Evolutionary conservation across 2,113 vertebrate genomes (phyloP), one percentile per base, ranked within the genome.

Genomic region (Platysteira castanea): DNA sequence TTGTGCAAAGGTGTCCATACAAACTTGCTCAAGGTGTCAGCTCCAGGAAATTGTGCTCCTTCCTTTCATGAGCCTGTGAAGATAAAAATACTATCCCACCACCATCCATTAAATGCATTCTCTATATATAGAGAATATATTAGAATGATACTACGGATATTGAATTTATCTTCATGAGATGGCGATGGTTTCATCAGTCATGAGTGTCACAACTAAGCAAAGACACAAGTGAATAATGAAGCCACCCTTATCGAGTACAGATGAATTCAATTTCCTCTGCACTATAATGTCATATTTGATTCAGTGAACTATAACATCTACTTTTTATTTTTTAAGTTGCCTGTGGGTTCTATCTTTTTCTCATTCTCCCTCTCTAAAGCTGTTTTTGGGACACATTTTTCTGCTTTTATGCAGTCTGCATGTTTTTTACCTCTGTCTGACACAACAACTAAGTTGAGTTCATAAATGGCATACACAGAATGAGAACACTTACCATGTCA

Each of bases 221-320:
- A 96, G 95, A 96, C 47, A 77, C 84, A 96, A 68, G 84, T 96
- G 97, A 98, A 96, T 97, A 97, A 98, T 95, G 95, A 98, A 97
- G 92, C 90, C 96, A 97, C 92, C 86, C 95, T 97, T 98, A 97
- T 97, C 75, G 78, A 93, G 95, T 94, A 89, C 96, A 97, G 96
- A 98, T 97, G 97, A 97, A 97, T 97, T 97, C 97, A 98, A 97
- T 98, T 98, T 98, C 96, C 96, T 97, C 87, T 96, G 95, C 81
- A 96, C 97, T 97, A 89, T 96, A 97, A 97, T 97, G 96, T 97
- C 96, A 96, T 97, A 94, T 97, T 98, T 97, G 97, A 98, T 98
- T 98, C 96, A 96, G 95, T 96, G 96, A 96, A 96, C 96, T 96
- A 94, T 94, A 96, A 92, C 96, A 94, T 96, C 95, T 97, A 97